These are phyloP conservation scores for Oxycera nigricornis DNA, from an alignment of 2,888 invertebrate species.

Conservation along the genomic window DNA sequence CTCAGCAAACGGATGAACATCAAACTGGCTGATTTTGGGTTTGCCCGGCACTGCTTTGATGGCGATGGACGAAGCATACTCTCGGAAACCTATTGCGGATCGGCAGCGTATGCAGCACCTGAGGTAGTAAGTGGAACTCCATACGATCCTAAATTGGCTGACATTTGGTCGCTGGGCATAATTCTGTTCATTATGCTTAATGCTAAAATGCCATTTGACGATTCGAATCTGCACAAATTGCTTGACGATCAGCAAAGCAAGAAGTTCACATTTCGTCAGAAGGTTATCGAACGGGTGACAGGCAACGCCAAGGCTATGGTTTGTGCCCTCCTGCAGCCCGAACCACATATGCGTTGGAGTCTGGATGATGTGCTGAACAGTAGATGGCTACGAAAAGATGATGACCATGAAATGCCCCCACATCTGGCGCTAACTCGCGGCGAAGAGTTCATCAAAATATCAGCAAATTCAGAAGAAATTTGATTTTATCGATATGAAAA, in stretches of 20 bases:
- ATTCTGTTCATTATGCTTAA: constrained; percentile 94
- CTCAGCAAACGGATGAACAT: constrained; percentile 83
- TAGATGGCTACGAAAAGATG: constrained; percentile 68
- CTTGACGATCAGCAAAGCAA: constrained; percentile 83
- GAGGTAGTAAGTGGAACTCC: constrained; percentile 92
- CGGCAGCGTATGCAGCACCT: constrained; percentile 95
- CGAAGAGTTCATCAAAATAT: not conserved
- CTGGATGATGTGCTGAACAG: constrained; percentile 77
- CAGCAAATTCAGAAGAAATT: not conserved
- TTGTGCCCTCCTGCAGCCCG: constrained; percentile 82
- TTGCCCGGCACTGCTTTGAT: constrained; percentile 82
- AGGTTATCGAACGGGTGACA: constrained; percentile 74
- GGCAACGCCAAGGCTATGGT: constrained; percentile 79
- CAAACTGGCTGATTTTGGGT: constrained; percentile 94
- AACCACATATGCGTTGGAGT: constrained; percentile 77
- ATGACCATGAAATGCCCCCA: constrained; percentile 51
- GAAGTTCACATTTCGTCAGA: constrained; percentile 78
- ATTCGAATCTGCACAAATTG: constrained; percentile 81
- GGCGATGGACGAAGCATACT: constrained; percentile 75
- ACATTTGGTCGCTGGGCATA: constrained; percentile 92
- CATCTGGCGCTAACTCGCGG: not conserved
- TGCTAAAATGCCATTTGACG: constrained; percentile 93
- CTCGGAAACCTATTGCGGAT: constrained; percentile 94
- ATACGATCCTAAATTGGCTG: constrained; percentile 87
- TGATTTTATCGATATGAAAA: not conserved